Evolutionary conservation across 2,113 vertebrate genomes (phyloP), one percentile per base, ranked within the genome.

Genomic region (Phaethon lepturus): DNA sequence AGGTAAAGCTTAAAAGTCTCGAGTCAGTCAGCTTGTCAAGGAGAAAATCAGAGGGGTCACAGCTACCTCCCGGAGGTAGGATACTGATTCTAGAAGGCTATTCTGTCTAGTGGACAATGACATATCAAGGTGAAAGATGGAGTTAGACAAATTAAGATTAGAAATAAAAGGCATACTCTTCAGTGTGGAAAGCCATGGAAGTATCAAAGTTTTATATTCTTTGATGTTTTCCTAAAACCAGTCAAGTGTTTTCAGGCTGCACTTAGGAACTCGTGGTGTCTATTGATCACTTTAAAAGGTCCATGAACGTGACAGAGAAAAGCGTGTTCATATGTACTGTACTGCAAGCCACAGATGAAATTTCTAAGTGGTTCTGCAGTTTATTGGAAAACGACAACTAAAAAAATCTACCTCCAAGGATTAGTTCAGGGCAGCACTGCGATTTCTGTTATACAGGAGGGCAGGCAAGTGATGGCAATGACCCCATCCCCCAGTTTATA

Each of bases 81-180:
- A 55, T 92, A 94, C 96, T 88, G 93, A 91, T 96, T 92, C 58
- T 76, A 45, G 50, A 49, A 86, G 67, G 16, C 67, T 69, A 4
- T 93, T 93, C 31, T 73, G 5, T 71, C 50, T 92, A 71, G n/a
- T 42, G 55, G 75, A 68, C 86, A 82, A 38, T 78, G 78, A 35
- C 25, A 9, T 72, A 73, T 31, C 38, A 88, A 88, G 88, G 74
- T 50, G 45, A 83, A 93, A 67, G 28, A 7, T 87, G 23, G 17
- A 64, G 44, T 49, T 29, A 75, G n/a, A 75, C 29, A 88, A 83
- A 73, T 73, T 66, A 77, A 75, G 16, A 75, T 52, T 60, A 62
- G 44, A 82, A 88, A 50, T 64, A 60, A 79, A 85, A 90, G 22
- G 5, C 33, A 58, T 53, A 44, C 7, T 91, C 90, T 90, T 79